Base-by-base conservation (phyloP, 2,888 invertebrate species). In the Pachydiplax longipennis region DNA sequence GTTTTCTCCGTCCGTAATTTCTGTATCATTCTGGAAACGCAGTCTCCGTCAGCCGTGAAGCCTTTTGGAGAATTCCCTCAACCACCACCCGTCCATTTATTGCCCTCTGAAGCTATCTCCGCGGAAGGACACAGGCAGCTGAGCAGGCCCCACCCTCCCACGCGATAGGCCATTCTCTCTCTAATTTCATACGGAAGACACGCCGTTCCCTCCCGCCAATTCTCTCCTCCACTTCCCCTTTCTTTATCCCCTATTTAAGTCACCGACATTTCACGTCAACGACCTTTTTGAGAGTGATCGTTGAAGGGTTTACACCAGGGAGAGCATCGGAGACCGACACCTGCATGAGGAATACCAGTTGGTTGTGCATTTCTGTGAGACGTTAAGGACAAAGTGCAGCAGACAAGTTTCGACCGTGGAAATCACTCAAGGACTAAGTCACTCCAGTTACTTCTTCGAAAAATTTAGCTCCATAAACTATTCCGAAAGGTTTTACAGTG, bases 61-160 rank as follows among this genome's bases (percentile, higher is more conserved):
- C 61, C 87, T 40, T 87, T 37, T 61, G 37, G 61, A n/a, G 87
- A 37, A 87, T 87, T 25, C 87, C 58, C 83, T 31, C 65, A 22
- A 35, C 58, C 35, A 40, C n/a, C 87, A 31, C 61, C 87, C 65
- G 35, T n/a, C 25, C 61, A 35, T 37, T 87, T 87, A 35, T 61
- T 61, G n/a, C 87, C 22, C 61, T 37, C 22, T 22, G 22, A 15
- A 12, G n/a, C 35, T 40, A 22, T 58, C 83, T 18, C 83, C 25
- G 83, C 25, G 58, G 61, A 87, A 87, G 61, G 87, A 87, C 87
- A n/a, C 58, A 61, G 22, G 31, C 40, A 87, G 37, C 37, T 37
- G 87, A 65, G 61, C 87, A 61, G 61, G 65, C 61, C 87, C 87
- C 83, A n/a, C 25, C 15, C 83, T 53, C 58, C 83, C 53, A 58